Evolutionary conservation across 2,113 vertebrate species (phyloP).

Genomic region (Chamaetylas fuelleborni): DNA sequence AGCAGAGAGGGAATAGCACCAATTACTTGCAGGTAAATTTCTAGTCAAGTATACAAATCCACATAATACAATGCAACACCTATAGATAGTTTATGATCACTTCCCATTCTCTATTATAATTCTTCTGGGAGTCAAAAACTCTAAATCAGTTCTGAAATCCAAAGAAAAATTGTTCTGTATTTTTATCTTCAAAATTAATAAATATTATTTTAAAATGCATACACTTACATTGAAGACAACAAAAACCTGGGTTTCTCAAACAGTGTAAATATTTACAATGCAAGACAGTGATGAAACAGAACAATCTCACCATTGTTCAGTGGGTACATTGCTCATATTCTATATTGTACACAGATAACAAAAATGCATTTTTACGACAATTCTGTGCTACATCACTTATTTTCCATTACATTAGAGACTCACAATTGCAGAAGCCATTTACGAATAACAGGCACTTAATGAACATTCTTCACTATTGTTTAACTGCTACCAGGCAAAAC

Average conservation of each 20-base stretch:
- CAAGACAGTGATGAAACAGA: neutral
- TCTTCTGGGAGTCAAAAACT: neutral
- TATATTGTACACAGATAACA: slow-evolving; percentile 30
- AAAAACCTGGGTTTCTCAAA: neutral
- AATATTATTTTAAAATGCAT: neutral
- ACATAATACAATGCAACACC: neutral
- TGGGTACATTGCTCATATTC: slow-evolving; percentile 12
- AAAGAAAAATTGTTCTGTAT: neutral
- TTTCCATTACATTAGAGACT: neutral
- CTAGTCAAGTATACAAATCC: neutral
- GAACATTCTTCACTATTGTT: neutral
- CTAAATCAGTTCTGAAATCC: neutral
- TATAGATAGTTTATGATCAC: neutral
- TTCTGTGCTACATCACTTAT: neutral
- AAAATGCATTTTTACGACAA: slow-evolving; percentile 10
- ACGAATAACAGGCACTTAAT: neutral
- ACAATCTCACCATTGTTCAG: slow-evolving; percentile 19
- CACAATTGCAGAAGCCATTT: neutral
- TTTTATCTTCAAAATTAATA: neutral
- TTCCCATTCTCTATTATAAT: neutral
- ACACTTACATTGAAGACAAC: neutral
- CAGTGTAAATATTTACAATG: slow-evolving; percentile 16
- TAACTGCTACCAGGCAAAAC: slow-evolving; percentile 1
- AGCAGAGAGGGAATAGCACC: neutral
- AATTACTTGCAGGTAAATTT: neutral